Evolutionary conservation across 2,113 vertebrate genomes (phyloP).

Genomic region (Mixornis gularis): DNA sequence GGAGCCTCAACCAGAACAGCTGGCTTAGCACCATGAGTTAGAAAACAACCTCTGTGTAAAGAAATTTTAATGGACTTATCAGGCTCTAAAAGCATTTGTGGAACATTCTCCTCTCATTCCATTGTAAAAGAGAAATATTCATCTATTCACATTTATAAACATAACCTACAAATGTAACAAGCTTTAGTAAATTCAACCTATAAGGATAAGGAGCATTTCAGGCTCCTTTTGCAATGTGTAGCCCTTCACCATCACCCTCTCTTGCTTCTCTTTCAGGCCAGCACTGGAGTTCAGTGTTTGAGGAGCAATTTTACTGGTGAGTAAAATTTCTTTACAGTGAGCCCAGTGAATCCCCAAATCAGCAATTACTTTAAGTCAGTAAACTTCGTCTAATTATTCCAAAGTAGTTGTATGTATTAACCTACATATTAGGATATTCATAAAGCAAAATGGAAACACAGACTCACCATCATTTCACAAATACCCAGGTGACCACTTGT

Average conservation of each 20-base stretch:
- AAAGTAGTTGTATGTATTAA: background rate
- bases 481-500: background rate
- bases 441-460: background rate
- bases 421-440: background rate
- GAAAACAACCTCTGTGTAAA: background rate
- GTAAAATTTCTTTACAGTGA: background rate
- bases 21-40: background rate
- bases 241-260: background rate
- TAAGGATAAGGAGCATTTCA: background rate
- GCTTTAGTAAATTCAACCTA: background rate
- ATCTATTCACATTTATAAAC: background rate
- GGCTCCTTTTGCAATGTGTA: background rate
- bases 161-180: background rate
- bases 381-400: background rate
- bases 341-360: background rate
- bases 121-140: background rate
- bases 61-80: background rate
- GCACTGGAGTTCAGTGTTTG: background rate
- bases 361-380: background rate
- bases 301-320: background rate
- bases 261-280: background rate
- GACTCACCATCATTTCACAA: background rate
- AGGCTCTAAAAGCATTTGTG: background rate
- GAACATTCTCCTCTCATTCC: background rate
- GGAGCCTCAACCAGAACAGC: background rate